A percentile compares a stretch with the other conserved stretches of the same genome.
These are phyloP conservation scores for Cynodonichthys magdalenae DNA, from an alignment of 2,797 vertebrate genomes.

Conservation along the genomic window DNA sequence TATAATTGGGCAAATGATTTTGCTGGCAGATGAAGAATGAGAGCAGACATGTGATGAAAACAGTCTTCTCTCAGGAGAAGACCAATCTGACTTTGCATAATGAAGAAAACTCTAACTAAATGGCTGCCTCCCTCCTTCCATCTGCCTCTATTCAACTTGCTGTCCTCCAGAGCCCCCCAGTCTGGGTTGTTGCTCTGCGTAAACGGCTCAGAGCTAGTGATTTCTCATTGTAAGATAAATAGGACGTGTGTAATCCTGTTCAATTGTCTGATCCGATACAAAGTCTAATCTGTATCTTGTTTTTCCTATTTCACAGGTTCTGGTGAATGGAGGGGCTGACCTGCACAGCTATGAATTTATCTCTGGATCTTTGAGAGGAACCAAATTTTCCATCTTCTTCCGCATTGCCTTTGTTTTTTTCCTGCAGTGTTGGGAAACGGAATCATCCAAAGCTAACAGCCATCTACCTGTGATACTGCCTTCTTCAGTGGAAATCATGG, in stretches of 20 bases:
- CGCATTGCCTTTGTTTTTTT: conserved; percentile 15
- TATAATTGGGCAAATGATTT: conserved; percentile 79
- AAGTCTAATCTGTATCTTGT: conserved; percentile 49
- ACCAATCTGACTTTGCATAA: conserved; percentile 49
- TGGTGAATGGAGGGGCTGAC: conserved; percentile 36
- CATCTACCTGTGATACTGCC: conserved; percentile 4
- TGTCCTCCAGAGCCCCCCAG: conserved; percentile 20
- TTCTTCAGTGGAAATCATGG: conserved; percentile 75
- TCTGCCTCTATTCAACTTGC: conserved; percentile 29
- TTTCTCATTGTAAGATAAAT: conserved; percentile 41
- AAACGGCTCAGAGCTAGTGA: conserved; percentile 45
- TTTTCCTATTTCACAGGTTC: conserved; percentile 62
- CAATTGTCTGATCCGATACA: conserved; percentile 39
- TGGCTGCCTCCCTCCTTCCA: conserved; percentile 8
- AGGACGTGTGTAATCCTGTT: conserved; percentile 44
- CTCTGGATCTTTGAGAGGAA: conserved; percentile 55
- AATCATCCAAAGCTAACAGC: conserved; percentile 20
- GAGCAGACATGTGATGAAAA: conserved; percentile 60
- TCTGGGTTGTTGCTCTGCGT: conserved; percentile 19
- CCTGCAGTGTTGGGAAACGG: conserved; percentile 5
- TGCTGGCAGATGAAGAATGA: conserved; percentile 69
- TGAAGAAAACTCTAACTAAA: conserved; percentile 46
- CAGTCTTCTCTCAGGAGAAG: conserved; percentile 62
- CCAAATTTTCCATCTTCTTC: conserved; percentile 16
- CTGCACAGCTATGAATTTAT: conserved; percentile 54